These are phyloP conservation scores for Eupithecia inturbata DNA, from an alignment of 2,888 invertebrate species.

Conservation along the genomic window DNA sequence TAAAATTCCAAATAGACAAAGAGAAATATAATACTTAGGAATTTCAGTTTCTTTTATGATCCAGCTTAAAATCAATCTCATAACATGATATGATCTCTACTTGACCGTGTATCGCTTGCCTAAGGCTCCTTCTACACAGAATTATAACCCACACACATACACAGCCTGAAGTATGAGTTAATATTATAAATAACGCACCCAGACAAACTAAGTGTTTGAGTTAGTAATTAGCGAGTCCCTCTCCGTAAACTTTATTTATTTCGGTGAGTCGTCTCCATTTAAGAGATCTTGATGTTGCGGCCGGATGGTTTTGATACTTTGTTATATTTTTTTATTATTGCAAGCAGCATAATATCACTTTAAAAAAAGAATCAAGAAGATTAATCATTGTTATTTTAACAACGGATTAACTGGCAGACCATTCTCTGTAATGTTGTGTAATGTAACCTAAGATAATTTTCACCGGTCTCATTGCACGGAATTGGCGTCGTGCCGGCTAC, in stretches of 20 bases:
- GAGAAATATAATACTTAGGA: too few species aligned
- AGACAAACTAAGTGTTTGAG: slow-evolving; percentile 46
- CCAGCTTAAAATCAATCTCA: background rate
- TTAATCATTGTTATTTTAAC: too few species aligned
- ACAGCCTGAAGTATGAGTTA: background rate
- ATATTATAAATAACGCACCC: slow-evolving; percentile 17
- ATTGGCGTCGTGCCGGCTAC: too few species aligned
- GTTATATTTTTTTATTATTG: background rate
- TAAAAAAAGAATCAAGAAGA: too few species aligned
- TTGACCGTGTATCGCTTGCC: slow-evolving; percentile 22
- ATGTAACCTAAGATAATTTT: too few species aligned
- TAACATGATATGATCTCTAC: background rate
- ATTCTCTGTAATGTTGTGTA: too few species aligned
- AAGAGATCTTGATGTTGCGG: slow-evolving; percentile 55
- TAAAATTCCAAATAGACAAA: background rate
- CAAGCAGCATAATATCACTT: too few species aligned
- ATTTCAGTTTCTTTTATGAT: too few species aligned
- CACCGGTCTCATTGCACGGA: too few species aligned
- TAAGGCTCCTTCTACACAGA: slow-evolving; percentile 13
- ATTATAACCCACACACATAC: slow-evolving; percentile 26
- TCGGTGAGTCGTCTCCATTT: slow-evolving; percentile 73
- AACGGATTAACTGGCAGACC: too few species aligned
- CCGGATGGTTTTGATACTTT: slow-evolving; percentile 58
- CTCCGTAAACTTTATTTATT: slow-evolving; percentile 75
- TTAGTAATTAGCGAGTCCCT: slow-evolving; percentile 75